Evolutionary conservation across 2,797 vertebrate genomes (phyloP).

Genomic region (Otolemur crassicaudatus): DNA sequence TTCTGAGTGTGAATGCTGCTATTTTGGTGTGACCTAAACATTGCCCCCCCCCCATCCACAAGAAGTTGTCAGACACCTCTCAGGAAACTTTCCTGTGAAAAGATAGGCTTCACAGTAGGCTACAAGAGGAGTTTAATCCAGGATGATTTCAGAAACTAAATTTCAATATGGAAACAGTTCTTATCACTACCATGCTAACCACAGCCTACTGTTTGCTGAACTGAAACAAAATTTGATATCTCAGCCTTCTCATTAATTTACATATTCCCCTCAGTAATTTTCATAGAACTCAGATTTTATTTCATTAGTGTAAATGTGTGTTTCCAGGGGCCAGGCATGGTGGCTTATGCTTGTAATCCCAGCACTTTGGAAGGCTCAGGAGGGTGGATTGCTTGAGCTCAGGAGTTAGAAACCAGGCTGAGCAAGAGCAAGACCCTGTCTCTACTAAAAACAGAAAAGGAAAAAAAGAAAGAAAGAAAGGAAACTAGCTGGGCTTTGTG

Average conservation of each 20-base stretch:
- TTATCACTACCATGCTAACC: background rate
- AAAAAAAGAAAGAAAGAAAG: too few relatives aligned
- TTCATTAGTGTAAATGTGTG: background rate
- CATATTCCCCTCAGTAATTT: background rate
- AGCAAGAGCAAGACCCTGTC: too few relatives aligned
- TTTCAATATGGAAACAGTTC: background rate
- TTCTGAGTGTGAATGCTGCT: background rate
- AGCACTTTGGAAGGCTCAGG: too few relatives aligned
- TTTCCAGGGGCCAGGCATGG: background rate
- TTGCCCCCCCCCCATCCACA: background rate
- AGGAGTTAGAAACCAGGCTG: too few relatives aligned
- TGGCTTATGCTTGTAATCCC: too few relatives aligned
- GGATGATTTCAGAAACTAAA: constrained; percentile 13
- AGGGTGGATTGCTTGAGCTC: too few relatives aligned
- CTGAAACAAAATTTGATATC: background rate
- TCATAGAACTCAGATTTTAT: background rate
- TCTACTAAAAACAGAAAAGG: too few relatives aligned
- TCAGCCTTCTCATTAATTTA: background rate
- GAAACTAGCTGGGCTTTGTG: too few relatives aligned
- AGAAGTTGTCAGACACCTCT: background rate
- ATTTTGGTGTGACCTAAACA: constrained; percentile 22
- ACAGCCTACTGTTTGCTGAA: background rate
- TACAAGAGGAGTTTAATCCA: background rate
- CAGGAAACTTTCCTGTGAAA: background rate
- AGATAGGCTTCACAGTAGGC: background rate